phyloP scores from a whole-genome alignment of 1,140 invertebrate species.

The Drosophila pandora region DNA sequence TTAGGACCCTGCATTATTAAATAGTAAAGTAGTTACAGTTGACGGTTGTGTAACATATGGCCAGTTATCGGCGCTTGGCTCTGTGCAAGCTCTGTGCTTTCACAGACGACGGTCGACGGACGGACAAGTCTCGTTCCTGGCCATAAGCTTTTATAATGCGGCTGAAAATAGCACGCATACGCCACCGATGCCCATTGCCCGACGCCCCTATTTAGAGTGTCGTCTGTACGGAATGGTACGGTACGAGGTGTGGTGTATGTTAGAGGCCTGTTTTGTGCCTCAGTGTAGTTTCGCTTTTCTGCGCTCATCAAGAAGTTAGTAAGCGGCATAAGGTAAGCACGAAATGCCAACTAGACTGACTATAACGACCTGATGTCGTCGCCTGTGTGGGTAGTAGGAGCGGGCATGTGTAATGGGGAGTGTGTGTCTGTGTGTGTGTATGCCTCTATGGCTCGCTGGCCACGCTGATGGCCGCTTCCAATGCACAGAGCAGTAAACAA shows the following conservation, averaged over 20 bases:
- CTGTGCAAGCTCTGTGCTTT: slow-evolving; percentile 44
- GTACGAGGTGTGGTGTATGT: slow-evolving; percentile 1
- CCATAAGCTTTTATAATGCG: slow-evolving; percentile 71
- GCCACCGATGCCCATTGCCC: slow-evolving; percentile 64
- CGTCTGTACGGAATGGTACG: neutral
- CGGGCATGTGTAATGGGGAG: slow-evolving; percentile 16
- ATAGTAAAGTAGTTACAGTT: slow-evolving; percentile 10
- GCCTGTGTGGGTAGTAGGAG: slow-evolving; percentile 14
- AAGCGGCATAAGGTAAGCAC: slow-evolving; percentile 79
- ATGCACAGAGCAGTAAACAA: slow-evolving; percentile 78
- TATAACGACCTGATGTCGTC: slow-evolving; percentile 47
- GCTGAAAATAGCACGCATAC: slow-evolving; percentile 81
- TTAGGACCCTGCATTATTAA: slow-evolving; percentile 25
- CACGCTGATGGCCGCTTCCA: slow-evolving; percentile 71
- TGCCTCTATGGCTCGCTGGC: slow-evolving; percentile 78
- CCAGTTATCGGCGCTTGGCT: slow-evolving; percentile 37
- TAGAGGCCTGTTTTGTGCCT: slow-evolving; percentile 13
- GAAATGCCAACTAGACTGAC: slow-evolving; percentile 80
- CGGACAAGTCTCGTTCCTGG: slow-evolving; percentile 35
- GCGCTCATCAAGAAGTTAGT: slow-evolving; percentile 69
- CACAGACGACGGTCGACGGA: neutral
- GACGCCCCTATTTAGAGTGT: slow-evolving; percentile 22
- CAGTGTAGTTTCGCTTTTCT: slow-evolving; percentile 8
- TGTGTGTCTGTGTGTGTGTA: slow-evolving; percentile 31
- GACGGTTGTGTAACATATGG: slow-evolving; percentile 39